These are phyloP conservation scores for Lycorma delicatula DNA, from an alignment of 1,140 invertebrate genomes.

Conservation along the genomic window DNA sequence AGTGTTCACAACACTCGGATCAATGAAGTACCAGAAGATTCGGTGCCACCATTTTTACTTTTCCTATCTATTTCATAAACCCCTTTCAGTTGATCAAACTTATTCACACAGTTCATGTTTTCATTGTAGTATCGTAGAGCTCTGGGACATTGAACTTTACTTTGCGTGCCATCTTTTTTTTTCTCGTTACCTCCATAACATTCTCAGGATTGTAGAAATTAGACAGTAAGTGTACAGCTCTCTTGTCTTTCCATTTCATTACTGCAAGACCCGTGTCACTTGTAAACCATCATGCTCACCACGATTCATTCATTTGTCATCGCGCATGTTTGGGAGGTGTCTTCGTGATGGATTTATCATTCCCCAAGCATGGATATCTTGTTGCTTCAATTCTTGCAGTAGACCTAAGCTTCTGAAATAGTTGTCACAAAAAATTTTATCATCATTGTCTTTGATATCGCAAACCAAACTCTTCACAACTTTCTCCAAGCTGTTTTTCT, in stretches of 20 bases:
- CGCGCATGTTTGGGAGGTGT: conserved; percentile 19
- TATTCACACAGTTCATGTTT: too few relatives aligned
- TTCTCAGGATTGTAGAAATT: conserved; percentile 18
- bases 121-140: conserved; percentile 36
- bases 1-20: conserved; percentile 30
- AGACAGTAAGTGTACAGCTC: conserved; percentile 11
- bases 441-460: conserved; percentile 13
- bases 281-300: conserved; percentile 25
- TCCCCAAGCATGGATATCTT: conserved; percentile 26
- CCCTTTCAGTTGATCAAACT: too few relatives aligned
- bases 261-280: conserved; percentile 8
- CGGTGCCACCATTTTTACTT: conserved; percentile 35
- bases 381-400: conserved; percentile 20
- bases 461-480: conserved; percentile 19
- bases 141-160: conserved; percentile 26
- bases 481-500: conserved; percentile 20
- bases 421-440: conserved; percentile 31
- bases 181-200: conserved; percentile 11
- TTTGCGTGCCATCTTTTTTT: conserved; percentile 22
- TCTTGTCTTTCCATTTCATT: conserved; percentile 18
- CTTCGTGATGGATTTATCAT: conserved; percentile 22
- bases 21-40: conserved; percentile 34
- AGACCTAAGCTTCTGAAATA: conserved; percentile 26
- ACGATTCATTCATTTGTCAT: conserved; percentile 22
- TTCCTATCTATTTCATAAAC: conserved; percentile 35